These are phyloP conservation scores for Hermodice carunculata DNA, from an alignment of 2,888 invertebrate species.

Conservation along the genomic window DNA sequence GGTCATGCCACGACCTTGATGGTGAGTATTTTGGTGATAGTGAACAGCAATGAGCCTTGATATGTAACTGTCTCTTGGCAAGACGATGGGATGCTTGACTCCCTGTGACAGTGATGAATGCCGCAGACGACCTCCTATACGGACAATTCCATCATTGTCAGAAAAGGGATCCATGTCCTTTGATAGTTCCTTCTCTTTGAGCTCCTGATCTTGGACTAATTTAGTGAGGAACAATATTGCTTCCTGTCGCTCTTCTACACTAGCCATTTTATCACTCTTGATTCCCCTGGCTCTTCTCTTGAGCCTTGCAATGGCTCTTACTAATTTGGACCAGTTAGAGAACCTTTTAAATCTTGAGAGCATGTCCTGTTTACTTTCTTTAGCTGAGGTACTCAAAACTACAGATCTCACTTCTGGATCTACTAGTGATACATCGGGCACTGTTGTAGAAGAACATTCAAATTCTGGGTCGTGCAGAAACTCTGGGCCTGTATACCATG, in stretches of 20 bases:
- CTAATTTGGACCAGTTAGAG: constrained; percentile 18
- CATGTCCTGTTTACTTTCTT: neutral
- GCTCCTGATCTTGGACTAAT: neutral
- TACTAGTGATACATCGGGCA: neutral
- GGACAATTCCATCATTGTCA: neutral
- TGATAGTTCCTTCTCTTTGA: neutral
- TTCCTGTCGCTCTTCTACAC: neutral
- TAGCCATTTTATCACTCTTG: neutral
- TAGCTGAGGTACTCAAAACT: neutral
- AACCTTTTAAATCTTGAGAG: neutral
- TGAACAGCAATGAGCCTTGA: constrained; percentile 16
- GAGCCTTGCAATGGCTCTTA: neutral
- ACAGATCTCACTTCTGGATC: constrained; percentile 11
- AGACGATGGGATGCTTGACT: too few relatives aligned
- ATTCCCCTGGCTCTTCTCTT: neutral
- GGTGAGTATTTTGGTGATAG: constrained; percentile 28
- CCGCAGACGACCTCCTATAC: neutral
- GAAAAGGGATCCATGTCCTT: neutral
- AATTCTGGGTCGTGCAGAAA: constrained; percentile 23
- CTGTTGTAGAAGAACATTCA: neutral
- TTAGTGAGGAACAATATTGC: neutral
- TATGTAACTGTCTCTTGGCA: too few relatives aligned
- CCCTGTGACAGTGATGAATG: neutral
- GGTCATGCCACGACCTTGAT: constrained; percentile 42
- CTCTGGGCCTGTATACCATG: constrained; percentile 23